Evolutionary conservation across 1,140 invertebrate species (phyloP).

Genomic region (Megathymus violae): DNA sequence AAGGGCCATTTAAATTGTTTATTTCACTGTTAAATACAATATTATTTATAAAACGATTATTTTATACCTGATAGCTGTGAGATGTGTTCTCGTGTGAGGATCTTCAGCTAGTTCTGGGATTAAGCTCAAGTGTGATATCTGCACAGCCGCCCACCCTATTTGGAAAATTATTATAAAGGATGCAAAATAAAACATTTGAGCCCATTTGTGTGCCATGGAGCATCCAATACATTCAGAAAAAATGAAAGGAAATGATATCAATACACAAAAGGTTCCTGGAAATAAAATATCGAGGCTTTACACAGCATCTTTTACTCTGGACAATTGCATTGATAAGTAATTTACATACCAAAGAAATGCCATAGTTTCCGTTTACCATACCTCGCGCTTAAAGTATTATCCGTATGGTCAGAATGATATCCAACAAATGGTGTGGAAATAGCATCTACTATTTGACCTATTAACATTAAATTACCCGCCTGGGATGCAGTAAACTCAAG

Average conservation of each 20-base stretch:
- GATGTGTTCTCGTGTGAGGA: constrained; percentile 91
- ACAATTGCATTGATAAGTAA: too few relatives aligned
- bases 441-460: constrained; percentile 96
- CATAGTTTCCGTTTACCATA: constrained; percentile 95
- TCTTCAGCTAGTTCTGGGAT: constrained; percentile 90
- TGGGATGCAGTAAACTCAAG: constrained; percentile 89
- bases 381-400: constrained; percentile 86
- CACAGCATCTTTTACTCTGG: constrained; percentile 5
- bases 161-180: constrained; percentile 97
- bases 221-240: constrained; percentile 93
- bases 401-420: constrained; percentile 91
- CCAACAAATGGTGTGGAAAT: constrained; percentile 95
- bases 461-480: constrained; percentile 91
- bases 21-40: too few relatives aligned
- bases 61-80: constrained; percentile 92
- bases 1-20: too few relatives aligned
- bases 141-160: constrained; percentile 97
- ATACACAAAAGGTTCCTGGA: constrained; percentile 90
- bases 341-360: constrained; percentile 93
- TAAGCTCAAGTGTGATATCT: constrained; percentile 96
- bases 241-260: constrained; percentile 94
- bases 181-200: constrained; percentile 94
- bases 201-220: constrained; percentile 86
- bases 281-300: constrained; percentile 28
- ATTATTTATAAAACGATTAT: neutral